phyloP scores from a whole-genome alignment of 23 tunicate species.

The Phallusia fumigata region DNA sequence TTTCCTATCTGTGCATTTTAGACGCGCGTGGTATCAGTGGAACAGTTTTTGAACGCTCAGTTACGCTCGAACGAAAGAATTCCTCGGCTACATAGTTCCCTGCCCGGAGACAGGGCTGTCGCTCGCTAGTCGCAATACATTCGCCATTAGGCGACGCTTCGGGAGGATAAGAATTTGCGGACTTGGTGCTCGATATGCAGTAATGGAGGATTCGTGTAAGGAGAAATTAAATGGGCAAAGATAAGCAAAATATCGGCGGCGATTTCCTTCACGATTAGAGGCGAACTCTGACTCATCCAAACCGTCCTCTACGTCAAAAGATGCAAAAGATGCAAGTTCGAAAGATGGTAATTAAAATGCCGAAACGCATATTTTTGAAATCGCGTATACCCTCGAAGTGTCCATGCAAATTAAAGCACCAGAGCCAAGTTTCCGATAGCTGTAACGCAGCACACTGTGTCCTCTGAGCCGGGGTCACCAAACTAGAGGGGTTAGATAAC shows the following conservation, averaged over 20 bases:
- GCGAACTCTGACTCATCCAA: background rate
- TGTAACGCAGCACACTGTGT: background rate
- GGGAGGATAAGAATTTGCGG: background rate
- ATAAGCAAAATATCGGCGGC: background rate
- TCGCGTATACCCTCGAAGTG: no score
- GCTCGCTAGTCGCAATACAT: background rate
- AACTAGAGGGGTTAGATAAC: background rate
- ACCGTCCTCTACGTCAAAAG: background rate
- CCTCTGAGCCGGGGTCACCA: background rate
- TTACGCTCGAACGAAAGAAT: background rate
- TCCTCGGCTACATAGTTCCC: background rate
- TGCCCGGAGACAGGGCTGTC: background rate
- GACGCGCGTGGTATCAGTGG: background rate
- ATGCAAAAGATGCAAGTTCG: background rate
- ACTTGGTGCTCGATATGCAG: background rate
- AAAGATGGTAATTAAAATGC: background rate
- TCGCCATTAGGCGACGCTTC: background rate
- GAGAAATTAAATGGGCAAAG: background rate
- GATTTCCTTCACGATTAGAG: background rate
- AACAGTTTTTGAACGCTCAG: background rate
- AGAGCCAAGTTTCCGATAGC: no score
- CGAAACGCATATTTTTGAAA: no score
- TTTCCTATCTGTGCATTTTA: no score
- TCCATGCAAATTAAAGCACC: no score
- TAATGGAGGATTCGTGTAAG: constrained; percentile 4